Evolutionary conservation across 2,888 invertebrate species (phyloP), one percentile per base, ranked within the genome.

Genomic region (Drosophila affinis): DNA sequence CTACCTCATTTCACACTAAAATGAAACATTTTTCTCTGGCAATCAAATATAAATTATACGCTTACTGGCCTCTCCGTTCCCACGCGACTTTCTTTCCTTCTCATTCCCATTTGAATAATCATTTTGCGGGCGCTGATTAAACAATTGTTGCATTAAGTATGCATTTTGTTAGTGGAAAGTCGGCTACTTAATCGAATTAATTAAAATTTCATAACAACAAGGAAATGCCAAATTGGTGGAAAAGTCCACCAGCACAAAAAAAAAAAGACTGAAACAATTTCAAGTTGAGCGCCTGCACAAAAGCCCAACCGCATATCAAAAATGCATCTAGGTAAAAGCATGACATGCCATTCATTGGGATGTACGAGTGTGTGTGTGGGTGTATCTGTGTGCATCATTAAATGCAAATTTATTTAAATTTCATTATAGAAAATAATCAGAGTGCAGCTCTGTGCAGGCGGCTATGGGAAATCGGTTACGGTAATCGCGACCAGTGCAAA

Each of bases 131-230:
- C 14, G 27, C 57, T 49, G 67, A 74, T 73, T 73, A 74, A 74
- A 59, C 51, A 64, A 72, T 72, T 72, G 54, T 32, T 55, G 71
- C 46, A 71, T 72, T 72, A 54, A 52, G 51, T 49, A 10, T 59
- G 52, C 54, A 62, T 54, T 64, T 65, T 48, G 62, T 45, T 47
- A 48, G 62, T 61, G 62, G 2, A 56, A 73, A 60, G 60, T 68
- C 44, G 68, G 71, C 57, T 29, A 78, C 77, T 69, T 79, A 72
- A 84, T 87, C 73, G 80, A 85, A 78, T 87, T 80, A 82, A 85
- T 87, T 75, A 75, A 77, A 85, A 55, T 82, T 81, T 58, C 65
- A 77, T 77, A 70, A 68, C 72, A 72, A 76, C 70, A 74, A 7
- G 39, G 53, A 63, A 48, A 75, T 75, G 62, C 59, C 57, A 27